These are phyloP conservation scores for Patella caerulea DNA, from an alignment of 2,888 invertebrate species.

Conservation along the genomic window DNA sequence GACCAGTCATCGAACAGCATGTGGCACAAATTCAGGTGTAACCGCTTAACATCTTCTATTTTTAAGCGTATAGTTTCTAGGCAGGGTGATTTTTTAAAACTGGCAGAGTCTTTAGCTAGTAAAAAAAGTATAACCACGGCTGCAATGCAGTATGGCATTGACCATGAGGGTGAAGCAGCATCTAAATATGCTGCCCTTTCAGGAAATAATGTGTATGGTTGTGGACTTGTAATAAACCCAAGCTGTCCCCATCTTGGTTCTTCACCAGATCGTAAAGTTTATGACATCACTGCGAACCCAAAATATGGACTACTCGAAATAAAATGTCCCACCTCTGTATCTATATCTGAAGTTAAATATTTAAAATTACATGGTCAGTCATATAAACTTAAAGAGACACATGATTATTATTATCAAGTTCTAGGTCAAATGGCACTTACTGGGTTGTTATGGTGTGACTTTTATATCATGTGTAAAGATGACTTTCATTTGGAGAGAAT, in stretches of 20 bases:
- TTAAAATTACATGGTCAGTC: background rate
- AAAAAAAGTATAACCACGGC: too few species aligned
- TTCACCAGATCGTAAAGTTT: slow-evolving; percentile 3
- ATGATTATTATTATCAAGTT: slow-evolving; percentile 13
- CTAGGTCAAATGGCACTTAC: slow-evolving; percentile 13
- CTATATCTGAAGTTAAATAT: background rate
- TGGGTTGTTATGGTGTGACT: slow-evolving; percentile 13
- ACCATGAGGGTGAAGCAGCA: too few species aligned
- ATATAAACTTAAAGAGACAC: background rate
- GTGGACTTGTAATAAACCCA: too few species aligned
- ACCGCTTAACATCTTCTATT: background rate
- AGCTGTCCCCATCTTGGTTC: background rate
- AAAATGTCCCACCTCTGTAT: background rate
- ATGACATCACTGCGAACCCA: background rate
- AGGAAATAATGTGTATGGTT: too few species aligned
- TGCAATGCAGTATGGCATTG: too few species aligned
- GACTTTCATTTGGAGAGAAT: slow-evolving; percentile 13
- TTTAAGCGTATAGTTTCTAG: background rate
- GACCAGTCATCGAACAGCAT: background rate
- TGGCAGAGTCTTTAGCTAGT: background rate
- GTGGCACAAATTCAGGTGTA: slow-evolving; percentile 9
- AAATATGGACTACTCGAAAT: background rate
- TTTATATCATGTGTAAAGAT: slow-evolving; percentile 9
- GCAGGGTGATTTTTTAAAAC: background rate
- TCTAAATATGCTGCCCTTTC: too few species aligned